Conservation (phyloP, 2,888 invertebrate species). For the Anticlea derivata region DNA sequence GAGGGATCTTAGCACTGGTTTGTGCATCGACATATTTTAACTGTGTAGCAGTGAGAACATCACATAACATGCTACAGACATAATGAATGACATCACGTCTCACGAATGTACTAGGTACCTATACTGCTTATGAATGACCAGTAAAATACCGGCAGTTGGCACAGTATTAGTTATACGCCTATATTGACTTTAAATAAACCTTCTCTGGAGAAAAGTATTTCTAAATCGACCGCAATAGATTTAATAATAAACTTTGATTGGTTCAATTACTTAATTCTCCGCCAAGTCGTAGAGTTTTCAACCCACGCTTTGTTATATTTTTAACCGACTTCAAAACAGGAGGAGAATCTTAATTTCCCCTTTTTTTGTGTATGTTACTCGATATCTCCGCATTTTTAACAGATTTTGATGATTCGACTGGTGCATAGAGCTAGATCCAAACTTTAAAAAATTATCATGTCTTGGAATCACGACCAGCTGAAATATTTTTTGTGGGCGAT, state of each 20-base stretch:
- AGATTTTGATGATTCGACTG: too few relatives aligned
- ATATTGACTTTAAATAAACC: constrained; percentile 1
- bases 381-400: too few relatives aligned
- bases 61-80: constrained; percentile 59
- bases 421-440: too few relatives aligned
- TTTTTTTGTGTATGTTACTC: too few relatives aligned
- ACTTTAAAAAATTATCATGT: too few relatives aligned
- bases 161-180: background rate
- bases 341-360: too few relatives aligned
- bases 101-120: constrained; percentile 48
- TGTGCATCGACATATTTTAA: constrained; percentile 30
- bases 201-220: constrained; percentile 41
- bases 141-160: constrained; percentile 15
- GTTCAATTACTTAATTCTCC: constrained; percentile 64
- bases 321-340: too few relatives aligned
- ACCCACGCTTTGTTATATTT: constrained; percentile 47
- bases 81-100: constrained; percentile 69
- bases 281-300: constrained; percentile 47
- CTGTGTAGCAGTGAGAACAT: constrained; percentile 12
- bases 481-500: too few relatives aligned
- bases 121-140: constrained; percentile 15
- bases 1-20: constrained; percentile 54
- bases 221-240: constrained; percentile 51
- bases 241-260: constrained; percentile 58
- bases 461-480: too few relatives aligned